These are phyloP conservation scores for Apodemia hepburni DNA, from an alignment of 2,888 invertebrate genomes.

Conservation along the genomic window DNA sequence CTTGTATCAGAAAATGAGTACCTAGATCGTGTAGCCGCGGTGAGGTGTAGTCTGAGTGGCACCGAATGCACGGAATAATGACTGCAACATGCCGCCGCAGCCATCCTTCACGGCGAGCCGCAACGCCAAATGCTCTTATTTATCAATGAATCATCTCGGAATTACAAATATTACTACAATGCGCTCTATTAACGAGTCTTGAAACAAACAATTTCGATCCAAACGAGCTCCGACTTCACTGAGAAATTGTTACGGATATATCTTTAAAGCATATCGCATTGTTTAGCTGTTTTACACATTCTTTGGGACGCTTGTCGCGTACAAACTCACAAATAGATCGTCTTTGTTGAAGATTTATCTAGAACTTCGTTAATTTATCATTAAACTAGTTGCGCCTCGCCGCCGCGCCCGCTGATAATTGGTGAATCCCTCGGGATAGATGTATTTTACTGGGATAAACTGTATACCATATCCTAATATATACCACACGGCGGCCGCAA, in stretches of 20 bases:
- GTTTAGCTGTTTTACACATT: not conserved
- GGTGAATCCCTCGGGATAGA: too few species aligned
- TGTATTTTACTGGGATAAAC: too few species aligned
- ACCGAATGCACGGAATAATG: not conserved
- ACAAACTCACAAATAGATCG: not conserved
- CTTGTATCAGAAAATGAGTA: not conserved
- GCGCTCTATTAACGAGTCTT: constrained; percentile 6
- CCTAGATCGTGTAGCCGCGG: not conserved
- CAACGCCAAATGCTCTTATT: constrained; percentile 18
- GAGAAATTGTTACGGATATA: constrained; percentile 6
- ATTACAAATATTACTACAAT: constrained; percentile 5
- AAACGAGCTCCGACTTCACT: not conserved
- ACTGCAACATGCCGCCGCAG: not conserved
- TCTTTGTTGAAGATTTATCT: too few species aligned
- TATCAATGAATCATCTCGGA: constrained; percentile 14
- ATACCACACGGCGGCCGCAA: too few species aligned
- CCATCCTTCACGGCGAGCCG: not conserved
- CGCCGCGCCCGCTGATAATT: too few species aligned
- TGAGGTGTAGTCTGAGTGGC: not conserved
- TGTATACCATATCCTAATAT: too few species aligned
- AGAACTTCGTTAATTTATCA: too few species aligned
- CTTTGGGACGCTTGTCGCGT: not conserved
- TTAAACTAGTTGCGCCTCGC: too few species aligned
- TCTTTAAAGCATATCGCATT: not conserved
- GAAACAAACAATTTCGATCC: not conserved